These are phyloP conservation scores for Cistogaster globosa DNA, from an alignment of 2,888 invertebrate species.

Conservation along the genomic window DNA sequence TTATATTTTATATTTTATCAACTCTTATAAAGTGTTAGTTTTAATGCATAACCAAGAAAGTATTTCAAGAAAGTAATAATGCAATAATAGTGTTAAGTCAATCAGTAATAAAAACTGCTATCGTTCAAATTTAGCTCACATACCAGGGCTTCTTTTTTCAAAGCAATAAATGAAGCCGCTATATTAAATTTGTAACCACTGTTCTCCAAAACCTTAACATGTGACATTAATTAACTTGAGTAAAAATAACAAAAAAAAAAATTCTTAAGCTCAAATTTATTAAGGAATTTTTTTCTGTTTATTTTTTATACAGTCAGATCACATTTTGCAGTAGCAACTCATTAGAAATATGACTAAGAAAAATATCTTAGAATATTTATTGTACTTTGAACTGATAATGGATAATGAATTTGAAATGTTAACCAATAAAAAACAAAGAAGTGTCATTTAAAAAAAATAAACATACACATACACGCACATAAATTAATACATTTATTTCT, in stretches of 20 bases:
- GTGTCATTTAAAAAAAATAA: not conserved
- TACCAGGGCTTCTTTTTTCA: too few species aligned
- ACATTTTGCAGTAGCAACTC: slow-evolving; percentile 8
- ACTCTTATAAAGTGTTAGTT: too few species aligned
- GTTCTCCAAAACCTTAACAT: too few species aligned
- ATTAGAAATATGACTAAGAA: slow-evolving; percentile 30
- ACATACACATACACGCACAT: not conserved
- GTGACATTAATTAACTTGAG: not conserved
- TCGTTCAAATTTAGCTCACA: too few species aligned
- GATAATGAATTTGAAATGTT: not conserved
- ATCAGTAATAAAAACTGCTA: too few species aligned
- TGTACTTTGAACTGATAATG: not conserved
- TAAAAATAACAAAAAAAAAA: not conserved
- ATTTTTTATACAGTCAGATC: not conserved
- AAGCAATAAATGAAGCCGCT: too few species aligned
- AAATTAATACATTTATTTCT: too few species aligned
- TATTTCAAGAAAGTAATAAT: not conserved
- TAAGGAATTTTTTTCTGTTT: not conserved
- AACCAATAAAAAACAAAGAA: not conserved
- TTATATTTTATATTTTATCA: too few species aligned
- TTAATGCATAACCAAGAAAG: not conserved
- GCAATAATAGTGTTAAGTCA: too few species aligned
- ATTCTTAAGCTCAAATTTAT: slow-evolving; percentile 31
- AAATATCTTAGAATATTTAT: not conserved
- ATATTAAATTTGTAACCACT: too few species aligned